Percentiles rank a stretch among this genome's conserved stretches.
Evolutionary conservation across 1,140 invertebrate genomes (phyloP).

Genomic region (Sitodiplosis mosellana): DNA sequence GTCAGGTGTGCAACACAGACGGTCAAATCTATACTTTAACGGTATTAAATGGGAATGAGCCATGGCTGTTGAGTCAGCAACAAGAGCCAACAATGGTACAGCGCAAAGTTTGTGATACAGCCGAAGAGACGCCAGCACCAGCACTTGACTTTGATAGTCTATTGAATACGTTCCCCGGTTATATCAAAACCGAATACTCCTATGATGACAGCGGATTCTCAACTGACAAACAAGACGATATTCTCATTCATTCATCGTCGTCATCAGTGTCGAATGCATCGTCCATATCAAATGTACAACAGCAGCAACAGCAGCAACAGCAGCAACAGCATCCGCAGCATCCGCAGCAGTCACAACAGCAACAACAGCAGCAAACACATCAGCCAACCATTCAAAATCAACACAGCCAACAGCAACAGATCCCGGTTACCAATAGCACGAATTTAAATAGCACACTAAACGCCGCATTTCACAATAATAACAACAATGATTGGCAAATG

Average conservation of each 20-base stretch:
- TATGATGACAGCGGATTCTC: slow-evolving; percentile 51
- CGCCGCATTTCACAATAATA: slow-evolving; percentile 39
- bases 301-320: neutral
- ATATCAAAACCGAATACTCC: slow-evolving; percentile 41
- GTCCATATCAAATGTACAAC: neutral
- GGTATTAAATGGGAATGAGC: slow-evolving; percentile 39
- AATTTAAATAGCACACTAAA: slow-evolving; percentile 13
- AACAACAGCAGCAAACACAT: neutral
- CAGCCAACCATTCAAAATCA: neutral
- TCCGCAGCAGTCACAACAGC: neutral
- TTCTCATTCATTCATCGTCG: neutral
- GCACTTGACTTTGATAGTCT: slow-evolving; percentile 43
- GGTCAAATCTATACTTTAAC: slow-evolving; percentile 39
- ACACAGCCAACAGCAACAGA: neutral
- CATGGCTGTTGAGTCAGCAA: slow-evolving; percentile 17
- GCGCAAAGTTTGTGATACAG: slow-evolving; percentile 13
- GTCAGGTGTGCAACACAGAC: slow-evolving; percentile 9
- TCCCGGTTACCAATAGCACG: slow-evolving; percentile 5
- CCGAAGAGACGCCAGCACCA: slow-evolving; percentile 28
- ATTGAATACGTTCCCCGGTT: slow-evolving; percentile 28
- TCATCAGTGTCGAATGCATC: too few relatives aligned
- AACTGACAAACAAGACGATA: slow-evolving; percentile 37
- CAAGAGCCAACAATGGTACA: slow-evolving; percentile 26
- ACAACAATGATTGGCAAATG: slow-evolving; percentile 64
- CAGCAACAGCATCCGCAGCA: neutral